Percentiles rank a stretch among this genome's conserved stretches.
These are phyloP conservation scores for Microcebus tavaratra DNA, from an alignment of 2,113 vertebrate species.

Conservation along the genomic window DNA sequence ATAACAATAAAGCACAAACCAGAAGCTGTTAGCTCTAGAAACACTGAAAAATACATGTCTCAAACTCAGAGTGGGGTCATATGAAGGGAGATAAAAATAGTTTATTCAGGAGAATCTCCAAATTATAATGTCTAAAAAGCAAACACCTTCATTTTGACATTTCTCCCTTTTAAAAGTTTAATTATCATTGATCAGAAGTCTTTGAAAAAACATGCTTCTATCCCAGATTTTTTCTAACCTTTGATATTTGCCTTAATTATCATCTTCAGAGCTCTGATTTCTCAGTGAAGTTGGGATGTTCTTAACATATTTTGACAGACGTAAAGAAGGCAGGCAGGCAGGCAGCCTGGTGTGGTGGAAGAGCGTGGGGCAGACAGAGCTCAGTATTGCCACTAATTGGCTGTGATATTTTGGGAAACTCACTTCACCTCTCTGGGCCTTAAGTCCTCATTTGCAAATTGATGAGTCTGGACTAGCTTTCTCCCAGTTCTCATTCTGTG, in stretches of 20 bases:
- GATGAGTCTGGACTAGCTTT: constrained; percentile 28
- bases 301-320: constrained; percentile 59
- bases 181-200: constrained; percentile 54
- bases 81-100: constrained; percentile 44
- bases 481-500: neutral
- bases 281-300: constrained; percentile 13
- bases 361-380: neutral
- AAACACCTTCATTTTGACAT: constrained; percentile 60
- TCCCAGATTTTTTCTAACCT: constrained; percentile 52
- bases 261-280: neutral
- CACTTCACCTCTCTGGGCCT: neutral
- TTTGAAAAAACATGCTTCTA: constrained; percentile 36
- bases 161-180: constrained; percentile 48
- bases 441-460: constrained; percentile 42
- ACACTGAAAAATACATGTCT: constrained; percentile 28
- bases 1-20: constrained; percentile 72
- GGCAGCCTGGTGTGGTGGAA: neutral
- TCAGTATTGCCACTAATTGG: constrained; percentile 55
- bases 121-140: constrained; percentile 63
- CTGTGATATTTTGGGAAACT: constrained; percentile 35
- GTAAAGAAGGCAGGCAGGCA: constrained; percentile 1
- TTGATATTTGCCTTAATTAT: constrained; percentile 61
- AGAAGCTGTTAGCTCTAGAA: constrained; percentile 67
- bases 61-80: neutral
- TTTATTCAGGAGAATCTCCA: constrained; percentile 57